phyloP scores from a whole-genome alignment of 1,140 invertebrate species.

The Dreissena polymorpha region DNA sequence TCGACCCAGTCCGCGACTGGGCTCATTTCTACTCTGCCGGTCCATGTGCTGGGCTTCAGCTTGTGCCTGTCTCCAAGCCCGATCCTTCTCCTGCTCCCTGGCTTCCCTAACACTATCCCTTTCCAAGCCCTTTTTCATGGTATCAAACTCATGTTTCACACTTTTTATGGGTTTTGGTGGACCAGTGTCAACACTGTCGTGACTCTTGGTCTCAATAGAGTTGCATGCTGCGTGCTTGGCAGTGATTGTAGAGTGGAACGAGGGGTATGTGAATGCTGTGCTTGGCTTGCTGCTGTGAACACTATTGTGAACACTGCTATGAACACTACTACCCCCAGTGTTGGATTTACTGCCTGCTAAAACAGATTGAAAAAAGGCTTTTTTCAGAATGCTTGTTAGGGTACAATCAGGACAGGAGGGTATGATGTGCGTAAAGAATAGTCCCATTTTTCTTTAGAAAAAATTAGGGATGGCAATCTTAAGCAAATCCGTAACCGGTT shows the following conservation, averaged over 20 bases:
- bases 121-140: conserved; percentile 28
- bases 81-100: not conserved
- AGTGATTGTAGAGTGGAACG: conserved; percentile 22
- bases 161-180: conserved; percentile 28
- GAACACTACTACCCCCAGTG: conserved; percentile 7
- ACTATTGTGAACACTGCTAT: conserved; percentile 17
- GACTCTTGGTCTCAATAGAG: conserved; percentile 37
- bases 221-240: conserved; percentile 25
- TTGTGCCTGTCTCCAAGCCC: not conserved
- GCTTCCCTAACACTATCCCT: conserved; percentile 11
- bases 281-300: conserved; percentile 47
- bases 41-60: conserved; percentile 30
- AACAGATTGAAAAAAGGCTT: not conserved
- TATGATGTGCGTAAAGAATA: too few species aligned
- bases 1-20: conserved; percentile 31
- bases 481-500: too few species aligned
- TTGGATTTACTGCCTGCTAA: not conserved
- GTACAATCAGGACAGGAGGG: too few species aligned
- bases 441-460: too few species aligned
- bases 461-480: too few species aligned
- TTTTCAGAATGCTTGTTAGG: too few species aligned
- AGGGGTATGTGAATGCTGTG: conserved; percentile 28
- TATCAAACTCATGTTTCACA: conserved; percentile 47
- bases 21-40: not conserved
- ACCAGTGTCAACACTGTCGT: conserved; percentile 29